Base-by-base conservation (phyloP, 2,888 invertebrate species). In the Steinernema hermaphroditum region DNA sequence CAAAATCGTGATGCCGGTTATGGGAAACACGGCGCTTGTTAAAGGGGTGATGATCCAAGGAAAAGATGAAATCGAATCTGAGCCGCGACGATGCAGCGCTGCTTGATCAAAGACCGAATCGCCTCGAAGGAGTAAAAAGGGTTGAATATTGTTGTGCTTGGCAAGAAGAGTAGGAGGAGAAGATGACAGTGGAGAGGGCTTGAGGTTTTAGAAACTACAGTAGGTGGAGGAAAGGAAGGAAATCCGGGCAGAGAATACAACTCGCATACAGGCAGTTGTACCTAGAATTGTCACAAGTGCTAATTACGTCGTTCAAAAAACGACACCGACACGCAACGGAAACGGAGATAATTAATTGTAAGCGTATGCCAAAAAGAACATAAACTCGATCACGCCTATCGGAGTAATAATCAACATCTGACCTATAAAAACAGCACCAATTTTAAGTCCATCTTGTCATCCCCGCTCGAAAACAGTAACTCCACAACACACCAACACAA, bases 341-440 rank as follows among this genome's bases (percentile, higher is more conserved):
- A 8, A 54, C 54, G 12, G 27, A 54, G 27, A 54, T 54, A 54
- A 54, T 54, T 54, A 54, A 54, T 27, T 54, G 54, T 27, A 54
- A 54, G 54, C 54, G 54, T 22, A 27, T 6, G 54, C 27, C 6
- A 54, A 54, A 54, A 54, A 24, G 22, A 27, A 6, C 6, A 27
- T 24, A 54, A 54, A 54, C 54, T 14, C 27, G 54, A 27, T 54
- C 54, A 54, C 54, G 54, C 27, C 54, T 54, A 54, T 54, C 54
- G 54, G 54, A 54, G 54, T 54, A 54, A 54, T 54, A 54, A 54
- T 54, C 54, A 54, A 54, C 54, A 24, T 24, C 24, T 54, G 54
- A 54, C 54, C 54, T 54, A 54, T 54, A 54, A 54, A 54, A 54
- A 54, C 54, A 54, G 27, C 54, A 27, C 6, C 54, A 54, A 54